Percentiles rank a stretch among this genome's conserved stretches.
These are phyloP conservation scores for Heliconius himera DNA, from an alignment of 1,140 invertebrate species.

Conservation along the genomic window DNA sequence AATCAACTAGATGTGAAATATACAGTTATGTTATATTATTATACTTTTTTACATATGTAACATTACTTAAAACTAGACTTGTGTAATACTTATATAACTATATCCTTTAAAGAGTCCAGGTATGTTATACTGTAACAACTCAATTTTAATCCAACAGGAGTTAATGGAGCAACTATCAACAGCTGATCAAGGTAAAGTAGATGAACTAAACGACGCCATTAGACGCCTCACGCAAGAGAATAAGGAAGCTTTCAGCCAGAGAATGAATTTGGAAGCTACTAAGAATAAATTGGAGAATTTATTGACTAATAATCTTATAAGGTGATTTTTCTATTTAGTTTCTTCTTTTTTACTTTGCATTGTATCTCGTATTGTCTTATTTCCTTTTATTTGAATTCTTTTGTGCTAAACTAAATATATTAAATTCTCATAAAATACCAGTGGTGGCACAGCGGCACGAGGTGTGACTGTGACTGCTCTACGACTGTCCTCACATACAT, in stretches of 20 bases:
- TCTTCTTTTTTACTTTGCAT: too few species aligned
- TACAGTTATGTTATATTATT: too few species aligned
- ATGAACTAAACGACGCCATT: slow-evolving; percentile 98
- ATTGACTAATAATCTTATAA: slow-evolving; percentile 97
- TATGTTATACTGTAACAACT: background rate
- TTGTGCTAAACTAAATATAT: too few species aligned
- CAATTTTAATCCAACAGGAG: slow-evolving; percentile 78
- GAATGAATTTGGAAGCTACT: slow-evolving; percentile 97
- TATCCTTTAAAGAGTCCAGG: background rate
- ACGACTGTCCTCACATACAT: too few species aligned
- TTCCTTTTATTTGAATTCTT: too few species aligned
- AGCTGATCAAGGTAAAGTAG: slow-evolving; percentile 92
- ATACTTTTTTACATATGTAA: too few species aligned
- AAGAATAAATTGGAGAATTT: slow-evolving; percentile 99
- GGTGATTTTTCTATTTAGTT: slow-evolving; percentile 57
- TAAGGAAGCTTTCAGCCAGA: slow-evolving; percentile 96
- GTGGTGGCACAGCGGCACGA: too few species aligned
- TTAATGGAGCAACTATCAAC: slow-evolving; percentile 91
- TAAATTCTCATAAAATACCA: too few species aligned
- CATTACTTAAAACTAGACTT: background rate
- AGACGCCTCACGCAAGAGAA: slow-evolving; percentile 96
- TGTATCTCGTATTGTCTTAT: too few species aligned
- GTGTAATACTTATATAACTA: too few species aligned
- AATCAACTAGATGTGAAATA: too few species aligned
- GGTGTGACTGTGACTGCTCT: too few species aligned